Conservation (phyloP, 2,888 invertebrate species). For the Podotricha telesiphe region DNA sequence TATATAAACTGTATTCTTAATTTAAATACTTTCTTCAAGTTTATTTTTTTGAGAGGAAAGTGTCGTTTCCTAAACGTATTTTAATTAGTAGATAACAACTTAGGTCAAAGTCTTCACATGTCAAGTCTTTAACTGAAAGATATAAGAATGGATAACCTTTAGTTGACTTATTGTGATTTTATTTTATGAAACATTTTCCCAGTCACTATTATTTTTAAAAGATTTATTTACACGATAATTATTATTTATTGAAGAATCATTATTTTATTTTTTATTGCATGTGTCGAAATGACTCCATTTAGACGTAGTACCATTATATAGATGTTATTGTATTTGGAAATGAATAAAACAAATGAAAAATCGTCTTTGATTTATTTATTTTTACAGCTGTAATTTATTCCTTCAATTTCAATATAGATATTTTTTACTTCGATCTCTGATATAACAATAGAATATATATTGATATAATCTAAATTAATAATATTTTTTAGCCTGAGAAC, state of each 20-base stretch:
- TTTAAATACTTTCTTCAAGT: slow-evolving; percentile 3
- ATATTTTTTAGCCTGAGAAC: no score
- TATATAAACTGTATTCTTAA: slow-evolving; percentile 3
- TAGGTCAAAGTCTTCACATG: slow-evolving; percentile 20
- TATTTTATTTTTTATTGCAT: slow-evolving; percentile 61
- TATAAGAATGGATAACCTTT: slow-evolving; percentile 34
- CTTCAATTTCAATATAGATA: no score
- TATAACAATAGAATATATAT: no score
- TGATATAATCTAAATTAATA: no score
- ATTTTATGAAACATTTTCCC: slow-evolving; percentile 44
- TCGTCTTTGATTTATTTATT: slow-evolving; percentile 29
- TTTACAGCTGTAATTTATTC: no score
- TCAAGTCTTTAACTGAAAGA: slow-evolving; percentile 10
- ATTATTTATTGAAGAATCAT: slow-evolving; percentile 43
- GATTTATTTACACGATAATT: slow-evolving; percentile 43
- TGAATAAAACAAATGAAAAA: slow-evolving; percentile 68
- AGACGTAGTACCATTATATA: slow-evolving; percentile 82
- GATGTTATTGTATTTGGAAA: slow-evolving; percentile 84
- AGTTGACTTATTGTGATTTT: slow-evolving; percentile 61
- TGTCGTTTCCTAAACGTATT: neutral
- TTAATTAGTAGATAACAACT: slow-evolving; percentile 5
- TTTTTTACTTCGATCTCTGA: no score
- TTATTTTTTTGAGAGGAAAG: neutral
- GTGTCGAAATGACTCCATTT: slow-evolving; percentile 77
- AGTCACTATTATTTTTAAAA: slow-evolving; percentile 40